phyloP scores from a whole-genome alignment of 2,797 vertebrate species.

The Rhabdomys pumilio region DNA sequence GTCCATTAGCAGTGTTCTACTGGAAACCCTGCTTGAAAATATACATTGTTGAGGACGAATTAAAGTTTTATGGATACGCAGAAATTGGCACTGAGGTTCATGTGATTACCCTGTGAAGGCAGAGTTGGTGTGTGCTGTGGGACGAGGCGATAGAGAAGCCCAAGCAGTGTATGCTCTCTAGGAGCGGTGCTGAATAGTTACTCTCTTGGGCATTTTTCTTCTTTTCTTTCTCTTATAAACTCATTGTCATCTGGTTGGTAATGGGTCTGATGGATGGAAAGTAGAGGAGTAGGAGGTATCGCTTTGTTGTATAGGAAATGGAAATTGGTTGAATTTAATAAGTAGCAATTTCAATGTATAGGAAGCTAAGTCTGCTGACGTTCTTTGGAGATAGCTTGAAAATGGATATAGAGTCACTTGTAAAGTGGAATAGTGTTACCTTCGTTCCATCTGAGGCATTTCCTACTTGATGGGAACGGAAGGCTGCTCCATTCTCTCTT shows the following conservation, averaged over 20 bases:
- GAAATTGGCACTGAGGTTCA: conserved; percentile 37
- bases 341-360: conserved; percentile 70
- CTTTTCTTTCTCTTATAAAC: conserved; percentile 24
- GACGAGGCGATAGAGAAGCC: neutral
- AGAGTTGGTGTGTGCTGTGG: neutral
- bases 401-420: conserved; percentile 62
- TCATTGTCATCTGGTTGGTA: conserved; percentile 44
- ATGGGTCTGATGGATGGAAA: conserved; percentile 68
- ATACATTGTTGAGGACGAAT: conserved; percentile 38
- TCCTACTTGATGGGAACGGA: conserved; percentile 9
- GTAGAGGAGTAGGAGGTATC: conserved; percentile 40
- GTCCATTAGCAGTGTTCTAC: neutral
- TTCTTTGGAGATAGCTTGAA: conserved; percentile 64
- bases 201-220: conserved; percentile 29
- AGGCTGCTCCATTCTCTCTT: conserved; percentile 24
- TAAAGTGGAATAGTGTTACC: conserved; percentile 51
- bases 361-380: conserved; percentile 43
- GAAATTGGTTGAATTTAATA: conserved; percentile 76
- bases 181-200: conserved; percentile 51
- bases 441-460: conserved; percentile 50
- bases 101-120: conserved; percentile 7
- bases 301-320: conserved; percentile 67
- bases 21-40: conserved; percentile 54
- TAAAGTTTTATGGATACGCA: conserved; percentile 25
- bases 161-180: neutral